Evolutionary conservation across 1,140 invertebrate species (phyloP), one percentile per base, ranked within the genome.

Genomic region (Apis laboriosa): DNA sequence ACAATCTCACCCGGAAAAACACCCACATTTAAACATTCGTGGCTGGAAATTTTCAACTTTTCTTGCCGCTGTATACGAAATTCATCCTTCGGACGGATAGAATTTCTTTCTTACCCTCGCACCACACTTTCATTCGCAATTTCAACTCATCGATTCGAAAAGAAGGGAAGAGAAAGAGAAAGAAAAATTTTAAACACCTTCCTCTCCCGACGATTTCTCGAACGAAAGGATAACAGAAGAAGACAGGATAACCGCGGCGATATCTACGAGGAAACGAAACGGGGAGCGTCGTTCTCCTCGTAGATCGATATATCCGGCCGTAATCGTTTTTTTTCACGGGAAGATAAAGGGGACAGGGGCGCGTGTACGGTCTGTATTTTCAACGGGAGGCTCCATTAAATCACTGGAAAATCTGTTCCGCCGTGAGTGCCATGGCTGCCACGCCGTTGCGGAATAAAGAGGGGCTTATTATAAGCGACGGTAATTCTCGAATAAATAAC

Each of bases 401-500:
- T 94, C 93, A 93, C 92, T 90, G 88, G 90, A 86, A 93, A 93
- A 94, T 94, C 93, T 93, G 92, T 93, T 93, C 92, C 90, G 87
- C 88, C 88, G 89, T 88, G 89, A 86, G 84, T 80, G 84, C 84
- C 87, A 84, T 74, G 87, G 84, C 86, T 90, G 88, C 86, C 86
- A 90, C 84, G 87, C 84, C 88, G 89, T 81, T 78, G 90, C 90
- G 91, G 92, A 94, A 94, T 93, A 94, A 94, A 94, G 93, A 93
- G 92, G 92, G 90, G 93, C 92, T 94, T 94, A 94, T 94, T 92
- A 94, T 94, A 94, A 94, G 93, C 93, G 93, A 92, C 92, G 90
- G 92, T 94, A 94, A 94, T 93, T 94, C 93, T 92, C 92, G 91
- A 94, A 94, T 94, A 93, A 94, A 94, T 94, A 94, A 94, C 93